Evolutionary conservation across 2,113 vertebrate species (phyloP).

Genomic region (Nycticryphes semicollaris): DNA sequence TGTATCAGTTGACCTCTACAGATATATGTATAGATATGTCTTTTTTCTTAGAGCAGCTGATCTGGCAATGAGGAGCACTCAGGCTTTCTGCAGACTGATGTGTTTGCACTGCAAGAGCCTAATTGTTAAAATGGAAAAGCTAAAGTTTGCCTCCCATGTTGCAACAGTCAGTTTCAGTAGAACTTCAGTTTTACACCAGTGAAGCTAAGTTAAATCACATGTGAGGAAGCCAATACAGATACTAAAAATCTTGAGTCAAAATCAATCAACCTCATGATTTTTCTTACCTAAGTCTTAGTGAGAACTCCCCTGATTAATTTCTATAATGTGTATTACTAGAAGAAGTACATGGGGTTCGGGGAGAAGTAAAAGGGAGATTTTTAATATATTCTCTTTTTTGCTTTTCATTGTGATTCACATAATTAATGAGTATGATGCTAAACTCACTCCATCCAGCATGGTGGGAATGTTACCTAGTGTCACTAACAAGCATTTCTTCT

Average conservation of each 20-base stretch:
- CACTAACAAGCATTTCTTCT: slow-evolving; percentile 28
- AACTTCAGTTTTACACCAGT: neutral
- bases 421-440: neutral
- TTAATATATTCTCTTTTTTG: neutral
- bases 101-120: neutral
- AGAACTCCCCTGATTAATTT: neutral
- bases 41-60: neutral
- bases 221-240: neutral
- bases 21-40: neutral
- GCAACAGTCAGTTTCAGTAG: neutral
- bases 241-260: neutral
- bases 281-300: neutral
- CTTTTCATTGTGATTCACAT: neutral
- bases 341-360: neutral
- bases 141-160: neutral
- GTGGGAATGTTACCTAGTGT: slow-evolving; percentile 16
- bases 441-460: neutral
- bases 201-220: neutral
- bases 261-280: neutral
- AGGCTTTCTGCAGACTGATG: neutral
- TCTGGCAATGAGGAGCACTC: neutral
- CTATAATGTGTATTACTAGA: neutral
- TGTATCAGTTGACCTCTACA: neutral
- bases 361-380: neutral
- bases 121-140: neutral